Evolutionary conservation across 2,797 vertebrate genomes (phyloP).

Genomic region (Danionella dracula): DNA sequence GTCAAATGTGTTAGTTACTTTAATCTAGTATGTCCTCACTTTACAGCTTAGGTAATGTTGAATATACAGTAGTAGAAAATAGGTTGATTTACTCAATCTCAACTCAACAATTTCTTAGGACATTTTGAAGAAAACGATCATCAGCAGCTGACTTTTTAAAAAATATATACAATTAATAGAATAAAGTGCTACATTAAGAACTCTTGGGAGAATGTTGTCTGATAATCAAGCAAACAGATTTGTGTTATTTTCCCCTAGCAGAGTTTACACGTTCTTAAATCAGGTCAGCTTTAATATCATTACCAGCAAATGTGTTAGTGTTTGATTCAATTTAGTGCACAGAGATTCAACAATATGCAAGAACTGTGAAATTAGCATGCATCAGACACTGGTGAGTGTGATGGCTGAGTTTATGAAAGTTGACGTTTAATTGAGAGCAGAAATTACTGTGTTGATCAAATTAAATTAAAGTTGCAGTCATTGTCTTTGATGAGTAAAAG

Average conservation of each 20-base stretch:
- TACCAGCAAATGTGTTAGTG: slow-evolving; percentile 1
- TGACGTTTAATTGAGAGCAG: slow-evolving; percentile 10
- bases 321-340: slow-evolving; percentile 13
- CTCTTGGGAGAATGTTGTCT: too few species aligned
- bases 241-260: background rate
- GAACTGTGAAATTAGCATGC: slow-evolving; percentile 13
- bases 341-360: slow-evolving; percentile 23
- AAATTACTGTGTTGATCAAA: slow-evolving; percentile 19
- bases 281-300: slow-evolving; percentile 13
- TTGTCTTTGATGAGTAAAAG: slow-evolving; percentile 10
- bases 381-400: slow-evolving; percentile 11
- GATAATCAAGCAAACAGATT: too few species aligned
- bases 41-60: too few species aligned
- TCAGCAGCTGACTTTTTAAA: too few species aligned
- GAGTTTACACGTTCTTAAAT: background rate
- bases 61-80: too few species aligned
- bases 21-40: background rate
- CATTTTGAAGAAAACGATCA: too few species aligned
- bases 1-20: background rate
- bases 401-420: slow-evolving; percentile 11
- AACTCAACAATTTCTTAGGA: too few species aligned
- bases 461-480: background rate
- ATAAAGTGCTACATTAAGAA: too few species aligned
- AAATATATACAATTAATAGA: too few species aligned
- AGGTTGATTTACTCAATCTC: too few species aligned